These are phyloP conservation scores for Catharus bicknelli DNA, from an alignment of 2,113 vertebrate genomes.

Conservation along the genomic window DNA sequence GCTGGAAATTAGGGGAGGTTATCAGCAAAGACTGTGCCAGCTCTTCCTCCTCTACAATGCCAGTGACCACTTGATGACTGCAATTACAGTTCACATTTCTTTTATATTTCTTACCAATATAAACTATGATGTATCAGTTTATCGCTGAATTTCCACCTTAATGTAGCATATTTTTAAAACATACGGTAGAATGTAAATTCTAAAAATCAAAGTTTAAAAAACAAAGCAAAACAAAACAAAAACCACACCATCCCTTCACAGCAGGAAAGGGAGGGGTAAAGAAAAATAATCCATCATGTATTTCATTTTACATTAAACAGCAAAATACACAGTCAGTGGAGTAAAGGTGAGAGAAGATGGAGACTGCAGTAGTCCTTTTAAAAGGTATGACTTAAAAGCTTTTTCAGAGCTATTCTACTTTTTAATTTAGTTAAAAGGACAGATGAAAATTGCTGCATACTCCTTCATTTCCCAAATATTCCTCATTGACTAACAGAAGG, in stretches of 20 bases:
- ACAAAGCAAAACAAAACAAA: neutral
- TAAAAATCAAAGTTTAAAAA: neutral
- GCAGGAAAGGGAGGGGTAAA: neutral
- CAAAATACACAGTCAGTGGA: neutral
- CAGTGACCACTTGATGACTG: neutral
- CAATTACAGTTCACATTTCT: neutral
- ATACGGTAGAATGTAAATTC: neutral
- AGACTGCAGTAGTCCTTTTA: neutral
- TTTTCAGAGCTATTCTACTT: neutral
- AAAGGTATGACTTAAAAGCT: neutral
- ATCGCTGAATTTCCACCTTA: neutral
- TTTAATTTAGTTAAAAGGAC: neutral
- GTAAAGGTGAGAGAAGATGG: neutral
- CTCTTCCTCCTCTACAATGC: neutral
- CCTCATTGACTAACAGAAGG: neutral
- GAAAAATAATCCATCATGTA: neutral
- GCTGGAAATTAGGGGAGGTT: neutral
- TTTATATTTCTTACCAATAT: neutral
- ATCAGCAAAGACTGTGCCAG: neutral
- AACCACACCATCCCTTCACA: neutral
- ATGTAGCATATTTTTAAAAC: neutral
- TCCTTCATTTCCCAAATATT: neutral
- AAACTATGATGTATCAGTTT: neutral
- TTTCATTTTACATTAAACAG: neutral
- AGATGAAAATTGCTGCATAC: neutral